Evolutionary conservation across 2,888 invertebrate species (phyloP).

Genomic region (Chrysolina americana): DNA sequence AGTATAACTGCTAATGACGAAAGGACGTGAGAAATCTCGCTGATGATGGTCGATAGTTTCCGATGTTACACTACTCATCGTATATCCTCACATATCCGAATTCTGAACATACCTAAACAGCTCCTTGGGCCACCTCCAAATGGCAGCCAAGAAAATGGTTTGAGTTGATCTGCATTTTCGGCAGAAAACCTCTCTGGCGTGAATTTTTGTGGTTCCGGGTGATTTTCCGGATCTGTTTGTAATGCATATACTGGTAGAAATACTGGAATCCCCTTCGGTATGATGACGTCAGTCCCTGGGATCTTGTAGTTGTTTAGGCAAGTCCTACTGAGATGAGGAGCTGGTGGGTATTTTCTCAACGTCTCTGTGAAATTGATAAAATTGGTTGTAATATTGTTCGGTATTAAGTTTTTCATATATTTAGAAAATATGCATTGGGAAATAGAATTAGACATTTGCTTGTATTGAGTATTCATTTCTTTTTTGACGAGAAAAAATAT

Average conservation of each 20-base stretch:
- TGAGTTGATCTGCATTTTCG: conserved; percentile 44
- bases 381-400: neutral
- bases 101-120: conserved; percentile 53
- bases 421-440: too few relatives aligned
- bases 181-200: conserved; percentile 49
- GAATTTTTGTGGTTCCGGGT: conserved; percentile 2
- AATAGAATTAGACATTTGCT: too few relatives aligned
- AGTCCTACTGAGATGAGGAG: conserved; percentile 19
- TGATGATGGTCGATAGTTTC: too few relatives aligned
- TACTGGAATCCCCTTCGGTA: conserved; percentile 29
- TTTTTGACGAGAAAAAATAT: too few relatives aligned
- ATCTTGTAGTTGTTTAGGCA: conserved; percentile 25
- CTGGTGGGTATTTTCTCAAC: conserved; percentile 32
- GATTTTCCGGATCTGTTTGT: conserved; percentile 28
- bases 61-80: too few relatives aligned
- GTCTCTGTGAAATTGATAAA: conserved; percentile 21
- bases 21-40: too few relatives aligned
- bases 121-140: conserved; percentile 56
- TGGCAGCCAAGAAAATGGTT: conserved; percentile 51
- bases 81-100: too few relatives aligned
- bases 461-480: too few relatives aligned
- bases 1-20: neutral
- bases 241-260: conserved; percentile 27
- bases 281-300: conserved; percentile 19
- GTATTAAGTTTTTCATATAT: too few relatives aligned